phyloP scores from a whole-genome alignment of 2,888 invertebrate genomes.

The Tetragnatha montana region DNA sequence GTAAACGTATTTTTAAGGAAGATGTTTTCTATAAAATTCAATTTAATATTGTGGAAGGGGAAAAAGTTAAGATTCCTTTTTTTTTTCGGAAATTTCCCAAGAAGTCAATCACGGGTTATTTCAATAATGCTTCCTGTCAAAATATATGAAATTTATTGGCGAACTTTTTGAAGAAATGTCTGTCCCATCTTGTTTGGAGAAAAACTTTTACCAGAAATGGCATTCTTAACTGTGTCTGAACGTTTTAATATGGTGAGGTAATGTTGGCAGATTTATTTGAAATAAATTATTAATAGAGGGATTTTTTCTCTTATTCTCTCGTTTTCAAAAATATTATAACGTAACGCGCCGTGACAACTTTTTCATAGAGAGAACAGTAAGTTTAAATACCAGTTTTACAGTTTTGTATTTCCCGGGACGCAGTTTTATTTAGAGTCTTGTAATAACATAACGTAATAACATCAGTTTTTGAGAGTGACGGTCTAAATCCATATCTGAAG shows the following conservation, averaged over 20 bases:
- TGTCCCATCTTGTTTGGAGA: background rate
- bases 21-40: conserved; percentile 44
- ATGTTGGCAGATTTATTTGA: too few relatives aligned
- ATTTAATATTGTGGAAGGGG: conserved; percentile 17
- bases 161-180: conserved; percentile 9
- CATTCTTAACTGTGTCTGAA: background rate
- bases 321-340: too few relatives aligned
- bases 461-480: too few relatives aligned
- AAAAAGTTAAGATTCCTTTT: background rate
- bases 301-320: too few relatives aligned
- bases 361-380: background rate
- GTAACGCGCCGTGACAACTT: too few relatives aligned
- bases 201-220: background rate
- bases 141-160: background rate
- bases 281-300: too few relatives aligned
- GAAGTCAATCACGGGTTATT: conserved; percentile 6
- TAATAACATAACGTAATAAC: too few relatives aligned
- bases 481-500: too few relatives aligned
- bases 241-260: background rate
- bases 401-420: background rate
- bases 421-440: too few relatives aligned
- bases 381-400: background rate
- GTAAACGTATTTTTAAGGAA: background rate
- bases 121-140: conserved; percentile 8
- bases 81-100: background rate